A percentile compares a stretch with the other conserved stretches of the same genome.
Evolutionary conservation across 2,888 invertebrate species (phyloP).

Genomic region (Stenodema calcarata): DNA sequence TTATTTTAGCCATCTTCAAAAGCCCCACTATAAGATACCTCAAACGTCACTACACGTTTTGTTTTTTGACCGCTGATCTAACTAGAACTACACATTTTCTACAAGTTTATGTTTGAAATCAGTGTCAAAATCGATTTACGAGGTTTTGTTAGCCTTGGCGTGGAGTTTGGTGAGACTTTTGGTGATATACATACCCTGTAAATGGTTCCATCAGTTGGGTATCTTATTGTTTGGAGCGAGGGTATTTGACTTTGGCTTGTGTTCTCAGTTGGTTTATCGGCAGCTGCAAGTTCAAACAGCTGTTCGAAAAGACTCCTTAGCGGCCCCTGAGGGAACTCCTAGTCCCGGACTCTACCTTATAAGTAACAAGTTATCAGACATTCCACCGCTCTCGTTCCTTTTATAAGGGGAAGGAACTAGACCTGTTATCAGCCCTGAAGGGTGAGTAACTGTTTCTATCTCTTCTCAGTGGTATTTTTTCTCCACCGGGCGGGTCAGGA

Average conservation of each 20-base stretch:
- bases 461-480: not conserved
- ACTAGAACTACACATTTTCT: too few relatives aligned
- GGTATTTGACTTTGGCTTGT: too few relatives aligned
- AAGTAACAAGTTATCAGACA: not conserved
- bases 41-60: not conserved
- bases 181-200: too few relatives aligned
- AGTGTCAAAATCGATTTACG: too few relatives aligned
- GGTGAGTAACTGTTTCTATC: not conserved
- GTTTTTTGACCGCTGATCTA: not conserved
- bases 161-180: too few relatives aligned
- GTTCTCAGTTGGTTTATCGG: not conserved
- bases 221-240: too few relatives aligned
- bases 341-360: not conserved
- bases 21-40: not conserved
- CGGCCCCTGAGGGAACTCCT: not conserved
- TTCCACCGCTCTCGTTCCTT: not conserved
- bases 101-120: too few relatives aligned
- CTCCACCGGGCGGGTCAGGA: not conserved
- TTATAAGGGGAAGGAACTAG: not conserved
- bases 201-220: too few relatives aligned
- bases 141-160: too few relatives aligned
- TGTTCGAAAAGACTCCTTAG: not conserved
- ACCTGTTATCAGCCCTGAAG: not conserved
- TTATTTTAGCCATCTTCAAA: not conserved
- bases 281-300: not conserved